A percentile compares a stretch with the other conserved stretches of the same genome.
These are phyloP conservation scores for Neelides folsomi DNA, from an alignment of 2,888 invertebrate species.

Conservation along the genomic window DNA sequence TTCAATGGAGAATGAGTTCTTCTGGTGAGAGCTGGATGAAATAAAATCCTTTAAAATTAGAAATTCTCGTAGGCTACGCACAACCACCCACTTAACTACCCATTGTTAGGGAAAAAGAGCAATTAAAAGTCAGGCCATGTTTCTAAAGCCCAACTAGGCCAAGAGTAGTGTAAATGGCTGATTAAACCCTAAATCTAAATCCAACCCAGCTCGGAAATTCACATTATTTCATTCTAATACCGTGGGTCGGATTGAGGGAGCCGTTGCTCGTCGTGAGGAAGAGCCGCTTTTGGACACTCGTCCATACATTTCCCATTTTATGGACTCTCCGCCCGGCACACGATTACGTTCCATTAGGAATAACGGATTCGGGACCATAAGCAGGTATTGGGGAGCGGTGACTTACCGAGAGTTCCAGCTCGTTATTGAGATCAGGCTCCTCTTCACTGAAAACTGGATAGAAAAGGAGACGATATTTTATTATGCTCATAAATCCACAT, in stretches of 20 bases:
- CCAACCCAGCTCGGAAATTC: neutral
- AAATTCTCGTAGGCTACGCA: too few species aligned
- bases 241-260: too few species aligned
- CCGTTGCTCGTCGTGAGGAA: too few species aligned
- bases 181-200: slow-evolving; percentile 11
- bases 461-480: slow-evolving; percentile 19
- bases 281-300: neutral
- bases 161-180: slow-evolving; percentile 1
- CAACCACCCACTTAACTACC: slow-evolving; percentile 2
- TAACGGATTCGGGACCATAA: too few species aligned
- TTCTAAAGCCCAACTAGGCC: slow-evolving; percentile 5
- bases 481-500: slow-evolving; percentile 30
- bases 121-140: slow-evolving; percentile 11
- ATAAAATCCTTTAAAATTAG: too few species aligned
- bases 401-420: slow-evolving; percentile 69
- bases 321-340: neutral
- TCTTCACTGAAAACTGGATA: slow-evolving; percentile 68
- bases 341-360: neutral
- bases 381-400: slow-evolving; percentile 6
- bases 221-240: too few species aligned
- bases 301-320: neutral
- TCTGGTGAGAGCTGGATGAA: too few species aligned
- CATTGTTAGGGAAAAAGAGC: slow-evolving; percentile 8
- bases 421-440: slow-evolving; percentile 71
- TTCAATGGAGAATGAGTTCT: too few species aligned